Evolutionary conservation across 2,797 vertebrate genomes (phyloP).

Genomic region (Erethizon dorsatum): DNA sequence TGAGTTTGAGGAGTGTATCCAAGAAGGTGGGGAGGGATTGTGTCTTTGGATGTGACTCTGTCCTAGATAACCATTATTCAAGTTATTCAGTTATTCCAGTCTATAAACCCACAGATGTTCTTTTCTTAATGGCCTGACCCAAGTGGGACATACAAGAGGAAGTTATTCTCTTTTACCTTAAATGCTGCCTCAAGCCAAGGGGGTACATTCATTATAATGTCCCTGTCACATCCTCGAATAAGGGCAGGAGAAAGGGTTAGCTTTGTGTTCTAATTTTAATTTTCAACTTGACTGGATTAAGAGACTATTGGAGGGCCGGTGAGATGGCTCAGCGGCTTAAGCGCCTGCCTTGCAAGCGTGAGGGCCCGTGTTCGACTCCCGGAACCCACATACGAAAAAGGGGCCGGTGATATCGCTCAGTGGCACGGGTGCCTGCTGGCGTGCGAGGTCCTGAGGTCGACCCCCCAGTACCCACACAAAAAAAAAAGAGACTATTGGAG

Average conservation of each 20-base stretch:
- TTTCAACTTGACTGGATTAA: neutral
- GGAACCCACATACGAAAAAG: too few species aligned
- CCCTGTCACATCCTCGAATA: neutral
- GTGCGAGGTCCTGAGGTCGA: too few species aligned
- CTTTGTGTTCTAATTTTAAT: neutral
- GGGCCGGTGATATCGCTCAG: too few species aligned
- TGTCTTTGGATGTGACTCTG: neutral
- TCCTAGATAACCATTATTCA: neutral
- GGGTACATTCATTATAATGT: neutral
- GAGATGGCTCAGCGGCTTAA: too few species aligned
- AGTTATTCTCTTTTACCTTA: neutral
- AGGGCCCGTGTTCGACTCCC: too few species aligned
- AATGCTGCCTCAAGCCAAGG: neutral
- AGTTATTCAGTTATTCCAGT: neutral
- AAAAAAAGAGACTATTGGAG: neutral
- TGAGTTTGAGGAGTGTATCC: neutral
- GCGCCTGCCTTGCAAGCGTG: too few species aligned
- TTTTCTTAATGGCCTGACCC: neutral
- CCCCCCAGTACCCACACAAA: too few species aligned
- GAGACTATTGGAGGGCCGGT: neutral
- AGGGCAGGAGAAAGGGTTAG: slow-evolving; percentile 3
- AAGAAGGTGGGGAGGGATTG: neutral
- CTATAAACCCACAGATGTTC: neutral
- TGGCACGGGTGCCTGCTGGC: too few species aligned
- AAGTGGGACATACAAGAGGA: neutral